Evolutionary conservation across 2,113 vertebrate species (phyloP).

Genomic region (Paramormyrops kingsleyae): DNA sequence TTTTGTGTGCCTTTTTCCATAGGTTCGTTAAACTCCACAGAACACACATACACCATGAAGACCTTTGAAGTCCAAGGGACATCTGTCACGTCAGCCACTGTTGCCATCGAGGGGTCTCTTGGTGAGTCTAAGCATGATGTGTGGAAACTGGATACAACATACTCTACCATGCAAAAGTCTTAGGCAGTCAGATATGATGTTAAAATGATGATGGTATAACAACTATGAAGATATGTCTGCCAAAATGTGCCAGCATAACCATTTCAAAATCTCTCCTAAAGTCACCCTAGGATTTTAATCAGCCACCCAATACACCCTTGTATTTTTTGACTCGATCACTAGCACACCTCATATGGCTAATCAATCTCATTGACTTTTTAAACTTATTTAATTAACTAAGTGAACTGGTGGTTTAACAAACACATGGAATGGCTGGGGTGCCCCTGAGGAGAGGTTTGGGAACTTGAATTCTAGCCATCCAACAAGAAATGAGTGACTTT

Average conservation of each 20-base stretch:
- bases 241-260: background rate
- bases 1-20: background rate
- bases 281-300: background rate
- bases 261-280: background rate
- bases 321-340: background rate
- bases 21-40: constrained; percentile 88
- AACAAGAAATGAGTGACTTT: background rate
- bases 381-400: background rate
- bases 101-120: constrained; percentile 58
- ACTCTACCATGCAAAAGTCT: background rate
- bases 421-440: background rate
- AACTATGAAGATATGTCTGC: background rate
- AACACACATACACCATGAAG: constrained; percentile 72
- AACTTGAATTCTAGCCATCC: background rate
- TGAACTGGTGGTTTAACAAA: background rate
- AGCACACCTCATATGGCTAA: too few species aligned
- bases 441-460: background rate
- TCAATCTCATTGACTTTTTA: background rate
- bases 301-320: background rate
- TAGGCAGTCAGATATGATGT: background rate
- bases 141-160: background rate
- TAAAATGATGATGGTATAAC: background rate
- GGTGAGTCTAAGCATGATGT: constrained; percentile 52
- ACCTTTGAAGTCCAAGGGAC: constrained; percentile 62
- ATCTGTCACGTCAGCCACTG: constrained; percentile 61